Base-by-base conservation (phyloP, 2,113 vertebrate genomes). In the Gymnarchus niloticus region DNA sequence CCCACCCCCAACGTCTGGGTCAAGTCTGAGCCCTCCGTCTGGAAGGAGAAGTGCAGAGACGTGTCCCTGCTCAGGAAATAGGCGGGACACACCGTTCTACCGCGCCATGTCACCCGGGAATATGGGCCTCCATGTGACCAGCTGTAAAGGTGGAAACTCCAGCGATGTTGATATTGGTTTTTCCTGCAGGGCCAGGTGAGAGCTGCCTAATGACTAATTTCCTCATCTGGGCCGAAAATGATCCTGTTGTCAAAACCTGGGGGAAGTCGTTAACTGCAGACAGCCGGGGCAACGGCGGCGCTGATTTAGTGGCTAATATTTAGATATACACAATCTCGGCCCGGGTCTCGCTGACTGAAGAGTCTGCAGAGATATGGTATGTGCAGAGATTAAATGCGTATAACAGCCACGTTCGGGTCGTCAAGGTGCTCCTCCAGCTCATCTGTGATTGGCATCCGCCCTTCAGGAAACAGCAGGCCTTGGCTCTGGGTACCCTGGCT, bases 381-480 rank as follows among this genome's bases (percentile, higher is more conserved):
- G n/a, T n/a, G n/a, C n/a, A n/a, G n/a, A n/a, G n/a, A n/a, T n/a
- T n/a, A n/a, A n/a, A n/a, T n/a, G n/a, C n/a, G n/a, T n/a, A n/a
- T n/a, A n/a, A n/a, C n/a, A n/a, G n/a, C n/a, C n/a, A n/a, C n/a
- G n/a, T n/a, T n/a, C n/a, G n/a, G n/a, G n/a, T n/a, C n/a, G n/a
- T n/a, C n/a, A n/a, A n/a, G n/a, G n/a, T n/a, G n/a, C n/a, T n/a
- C n/a, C n/a, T n/a, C n/a, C n/a, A n/a, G n/a, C n/a, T n/a, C n/a
- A n/a, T n/a, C n/a, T n/a, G n/a, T n/a, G 81, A 86, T 86, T 85
- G 76, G 86, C 73, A 84, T 19, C 19, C 46, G 56, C 33, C 82
- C 77, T 73, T 73, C 14, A 37, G 65, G 33, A 3, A 6, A 41
- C 12, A 19, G 28, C 10, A 3, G 0, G 10, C 12, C 3, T 23